phyloP scores from a whole-genome alignment of 2,113 vertebrate species.

The Entomyzon cyanotis region DNA sequence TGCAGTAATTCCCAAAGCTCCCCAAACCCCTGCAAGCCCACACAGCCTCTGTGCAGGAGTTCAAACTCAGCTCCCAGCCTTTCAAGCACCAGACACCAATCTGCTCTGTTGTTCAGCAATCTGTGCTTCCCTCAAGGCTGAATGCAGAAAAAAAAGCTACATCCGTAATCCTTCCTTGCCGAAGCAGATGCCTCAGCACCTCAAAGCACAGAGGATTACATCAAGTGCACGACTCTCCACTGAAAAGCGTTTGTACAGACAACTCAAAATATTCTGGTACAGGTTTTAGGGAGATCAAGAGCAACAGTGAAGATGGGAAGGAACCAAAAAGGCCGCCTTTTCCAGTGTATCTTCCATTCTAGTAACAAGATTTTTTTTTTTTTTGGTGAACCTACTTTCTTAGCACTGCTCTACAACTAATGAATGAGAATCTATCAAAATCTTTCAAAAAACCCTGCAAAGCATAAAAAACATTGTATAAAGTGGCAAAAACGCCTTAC shows the following conservation, averaged over 20 bases:
- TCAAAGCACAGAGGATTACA: slow-evolving; percentile 25
- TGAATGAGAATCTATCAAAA: neutral
- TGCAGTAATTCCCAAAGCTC: neutral
- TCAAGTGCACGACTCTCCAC: neutral
- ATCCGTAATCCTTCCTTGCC: neutral
- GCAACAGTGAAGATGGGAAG: neutral
- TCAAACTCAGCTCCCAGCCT: neutral
- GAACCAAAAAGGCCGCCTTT: neutral
- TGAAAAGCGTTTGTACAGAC: neutral
- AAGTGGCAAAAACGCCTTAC: neutral
- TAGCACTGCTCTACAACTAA: neutral
- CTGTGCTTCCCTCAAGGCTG: neutral
- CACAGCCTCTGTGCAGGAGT: fast-evolving
- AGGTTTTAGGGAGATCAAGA: slow-evolving; percentile 17
- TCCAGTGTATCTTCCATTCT: neutral
- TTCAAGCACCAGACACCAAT: neutral
- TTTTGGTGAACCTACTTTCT: neutral
- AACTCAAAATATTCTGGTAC: neutral
- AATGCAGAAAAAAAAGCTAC: neutral
- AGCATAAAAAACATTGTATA: neutral
- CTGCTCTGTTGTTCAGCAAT: neutral
- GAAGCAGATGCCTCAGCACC: slow-evolving; percentile 8
- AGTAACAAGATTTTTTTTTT: neutral
- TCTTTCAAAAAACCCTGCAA: neutral
- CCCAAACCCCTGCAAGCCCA: neutral